These are phyloP conservation scores for Mystacides longicornis DNA, from an alignment of 2,888 invertebrate genomes.

Conservation along the genomic window DNA sequence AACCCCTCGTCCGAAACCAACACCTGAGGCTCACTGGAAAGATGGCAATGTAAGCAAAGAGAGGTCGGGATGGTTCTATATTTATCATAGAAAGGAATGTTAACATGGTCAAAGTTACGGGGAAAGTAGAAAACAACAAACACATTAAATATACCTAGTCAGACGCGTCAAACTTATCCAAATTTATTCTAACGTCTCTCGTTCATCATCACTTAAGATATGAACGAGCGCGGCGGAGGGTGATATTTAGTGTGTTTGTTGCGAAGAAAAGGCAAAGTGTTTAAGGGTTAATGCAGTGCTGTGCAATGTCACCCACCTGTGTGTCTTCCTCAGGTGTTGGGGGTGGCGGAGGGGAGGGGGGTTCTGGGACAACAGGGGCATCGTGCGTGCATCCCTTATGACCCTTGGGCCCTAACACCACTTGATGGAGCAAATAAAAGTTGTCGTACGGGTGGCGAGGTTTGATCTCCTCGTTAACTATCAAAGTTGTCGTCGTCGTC, in stretches of 20 bases:
- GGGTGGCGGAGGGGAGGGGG: conserved; percentile 27
- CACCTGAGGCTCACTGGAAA: not conserved
- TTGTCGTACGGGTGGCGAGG: conserved; percentile 48
- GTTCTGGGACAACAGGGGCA: conserved; percentile 35
- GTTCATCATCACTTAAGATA: too few species aligned
- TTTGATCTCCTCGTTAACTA: conserved; percentile 34
- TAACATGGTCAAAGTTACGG: not conserved
- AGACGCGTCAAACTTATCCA: too few species aligned
- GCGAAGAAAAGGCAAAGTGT: not conserved
- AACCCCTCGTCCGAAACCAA: not conserved
- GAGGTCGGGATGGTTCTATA: not conserved
- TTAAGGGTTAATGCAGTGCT: conserved; percentile 10
- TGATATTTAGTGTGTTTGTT: not conserved
- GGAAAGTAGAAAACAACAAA: not conserved
- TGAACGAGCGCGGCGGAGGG: too few species aligned
- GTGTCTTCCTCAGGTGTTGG: conserved; percentile 18
- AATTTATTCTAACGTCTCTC: too few species aligned
- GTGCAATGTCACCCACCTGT: conserved; percentile 26
- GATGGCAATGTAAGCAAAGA: not conserved
- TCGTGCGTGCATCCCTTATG: conserved; percentile 44
- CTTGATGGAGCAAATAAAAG: conserved; percentile 42
- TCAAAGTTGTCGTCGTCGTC: not conserved
- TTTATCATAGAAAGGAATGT: not conserved
- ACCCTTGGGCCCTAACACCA: conserved; percentile 39
- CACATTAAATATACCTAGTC: not conserved